Base-by-base conservation (phyloP, 2,888 invertebrate genomes). In the Ormyrus labotus region DNA sequence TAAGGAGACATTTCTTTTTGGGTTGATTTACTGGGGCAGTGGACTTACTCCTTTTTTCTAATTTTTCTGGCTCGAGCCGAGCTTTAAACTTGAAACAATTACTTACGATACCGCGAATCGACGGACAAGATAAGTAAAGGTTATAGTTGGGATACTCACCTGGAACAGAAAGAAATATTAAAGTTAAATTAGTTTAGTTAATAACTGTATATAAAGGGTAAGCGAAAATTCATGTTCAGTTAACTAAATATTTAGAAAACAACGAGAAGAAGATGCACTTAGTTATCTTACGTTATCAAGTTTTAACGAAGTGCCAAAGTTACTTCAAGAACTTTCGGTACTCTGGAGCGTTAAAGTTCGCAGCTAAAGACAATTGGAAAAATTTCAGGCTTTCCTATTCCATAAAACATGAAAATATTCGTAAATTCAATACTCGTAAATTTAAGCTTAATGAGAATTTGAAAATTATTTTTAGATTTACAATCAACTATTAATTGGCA, bases 291-390 rank as follows among this genome's bases (percentile, higher is more conserved):
- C 34, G 61, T 73, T 78, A 78, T 73, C 72, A 78, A 78, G 68
- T 73, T 78, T 78, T 78, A 78, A 78, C 78, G 67, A 78, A 73
- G 72, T 63, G 72, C 73, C 57, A 73, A 78, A 78, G 78, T 78
- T 78, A 78, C 67, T 78, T 73, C 19, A 53, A 72, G 60, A 78
- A 78, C 51, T 78, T 78, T 60, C 7, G 58, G 65, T 34, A 34
- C 50, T 58, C 63, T 68, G 45, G 3, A 8, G 57, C 13, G 65
- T 58, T 71, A 13, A 60, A 65, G 78, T 13, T 67, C 60, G 60
- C 60, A 34, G 65, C 58, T 67, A 55, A 72, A 78, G 72, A 78
- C 78, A 65, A 78, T 65, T 61, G 60, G 68, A 64, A 78, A 78
- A 71, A 78, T 57, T 64, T 70, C 64, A 11, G 51, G 60, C 75